These are phyloP conservation scores for Fissipunctia ypsillon DNA, from an alignment of 2,888 invertebrate species.

Conservation along the genomic window DNA sequence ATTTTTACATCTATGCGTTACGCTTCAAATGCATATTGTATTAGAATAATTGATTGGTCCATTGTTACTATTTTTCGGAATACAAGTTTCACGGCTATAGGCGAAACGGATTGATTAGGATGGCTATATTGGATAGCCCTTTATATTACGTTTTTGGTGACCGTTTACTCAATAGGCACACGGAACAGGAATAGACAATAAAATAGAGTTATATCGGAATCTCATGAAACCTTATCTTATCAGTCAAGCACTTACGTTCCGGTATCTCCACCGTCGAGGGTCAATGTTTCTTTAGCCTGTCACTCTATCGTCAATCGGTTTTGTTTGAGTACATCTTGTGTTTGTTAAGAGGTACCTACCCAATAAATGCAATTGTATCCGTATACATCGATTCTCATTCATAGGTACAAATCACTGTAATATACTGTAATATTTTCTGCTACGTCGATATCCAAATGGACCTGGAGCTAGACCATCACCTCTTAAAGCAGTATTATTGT, in stretches of 20 bases:
- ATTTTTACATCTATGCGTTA: background rate
- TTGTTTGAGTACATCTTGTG: background rate
- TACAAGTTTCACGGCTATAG: background rate
- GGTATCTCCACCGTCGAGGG: slow-evolving; percentile 11
- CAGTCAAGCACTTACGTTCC: slow-evolving; percentile 8
- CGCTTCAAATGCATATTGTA: background rate
- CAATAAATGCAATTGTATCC: background rate
- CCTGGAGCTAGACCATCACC: too few species aligned
- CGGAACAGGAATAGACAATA: slow-evolving; percentile 1
- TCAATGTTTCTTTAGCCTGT: slow-evolving; percentile 35
- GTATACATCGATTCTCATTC: background rate
- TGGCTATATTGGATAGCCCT: background rate
- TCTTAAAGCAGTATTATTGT: too few species aligned
- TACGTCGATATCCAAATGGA: background rate
- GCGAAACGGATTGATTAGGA: background rate
- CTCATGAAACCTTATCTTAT: slow-evolving; percentile 20
- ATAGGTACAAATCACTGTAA: too few species aligned
- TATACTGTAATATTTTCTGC: background rate
- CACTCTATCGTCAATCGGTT: background rate
- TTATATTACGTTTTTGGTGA: background rate
- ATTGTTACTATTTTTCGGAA: background rate
- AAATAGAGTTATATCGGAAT: slow-evolving; percentile 8
- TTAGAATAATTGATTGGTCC: background rate
- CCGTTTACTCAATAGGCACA: too few species aligned
- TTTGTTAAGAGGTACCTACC: background rate